Base-by-base conservation (phyloP, 1,140 invertebrate species). In the Rhopalosiphum maidis region DNA sequence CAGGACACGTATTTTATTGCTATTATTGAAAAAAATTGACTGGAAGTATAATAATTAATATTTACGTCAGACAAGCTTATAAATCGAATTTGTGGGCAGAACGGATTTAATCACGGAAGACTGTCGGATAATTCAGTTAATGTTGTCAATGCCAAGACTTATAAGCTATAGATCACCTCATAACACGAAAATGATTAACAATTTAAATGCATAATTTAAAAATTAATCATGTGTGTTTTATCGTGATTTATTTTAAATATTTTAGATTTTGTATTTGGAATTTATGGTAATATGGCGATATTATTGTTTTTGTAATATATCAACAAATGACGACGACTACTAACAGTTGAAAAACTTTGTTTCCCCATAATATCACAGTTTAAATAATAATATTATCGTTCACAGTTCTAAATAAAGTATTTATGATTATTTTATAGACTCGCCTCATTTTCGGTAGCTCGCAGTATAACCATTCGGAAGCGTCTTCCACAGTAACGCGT, bases 401-500 rank as follows among this genome's bases (percentile, higher is more conserved):
- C 9, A n/a, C 30, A 11, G 4, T n/a, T 4, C 18, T 60, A 22
- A 35, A 37, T 82, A 77, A 8, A 83, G 35, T 83, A 83, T 83
- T 22, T 15, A 8, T 77, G 3, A 1, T 35, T 5, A 82, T 35
- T 7, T 68, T 18, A n/a, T 82, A 21, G 21, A 94, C 94, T 94
- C 94, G 97, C 96, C 96, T 96, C 94, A 97, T 95, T 95, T 96
- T 97, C 1, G 97, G 97, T 93, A 98, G 95, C 95, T 97, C 96
- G 94, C 97, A 97, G 94, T 96, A 97, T 4, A 98, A 95, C 97
- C 97, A 98, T 94, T 98, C 97, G 90, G 96, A 97, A 6, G 97
- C 97, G 94, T 98, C 97, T 95, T 98, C 97, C 92, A 97, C 96
- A 43, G 96, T 95, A 83, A 97, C 97, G 95, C 97, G 96, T 89